Conservation (phyloP, 1,140 invertebrate species). For the Schlechtendalia chinensis region DNA sequence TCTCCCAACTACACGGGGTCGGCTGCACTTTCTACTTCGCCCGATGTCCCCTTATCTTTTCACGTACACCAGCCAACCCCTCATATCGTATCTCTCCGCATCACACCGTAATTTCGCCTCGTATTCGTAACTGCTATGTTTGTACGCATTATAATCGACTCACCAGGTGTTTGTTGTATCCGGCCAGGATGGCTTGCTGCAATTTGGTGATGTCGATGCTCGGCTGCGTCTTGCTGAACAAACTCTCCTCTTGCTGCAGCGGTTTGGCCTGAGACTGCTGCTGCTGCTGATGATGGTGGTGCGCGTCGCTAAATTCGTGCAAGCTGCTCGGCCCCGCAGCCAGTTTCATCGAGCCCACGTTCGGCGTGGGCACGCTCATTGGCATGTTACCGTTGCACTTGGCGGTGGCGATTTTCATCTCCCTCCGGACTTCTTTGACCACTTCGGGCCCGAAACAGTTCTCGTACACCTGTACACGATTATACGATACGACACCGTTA, state of each 20-base stretch:
- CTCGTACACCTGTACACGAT: conserved; percentile 62
- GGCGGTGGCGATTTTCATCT: conserved; percentile 65
- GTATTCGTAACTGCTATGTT: no score
- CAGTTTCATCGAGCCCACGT: conserved; percentile 4
- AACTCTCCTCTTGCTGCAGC: not conserved
- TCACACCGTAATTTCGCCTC: no score
- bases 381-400: conserved; percentile 61
- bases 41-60: no score
- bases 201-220: conserved; percentile 58
- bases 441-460: conserved; percentile 67
- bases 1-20: no score
- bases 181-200: conserved; percentile 59
- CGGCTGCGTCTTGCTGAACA: conserved; percentile 49
- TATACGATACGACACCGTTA: not conserved
- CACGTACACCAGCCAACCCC: no score
- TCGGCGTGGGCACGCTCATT: conserved; percentile 54
- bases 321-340: not conserved
- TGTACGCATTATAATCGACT: not conserved
- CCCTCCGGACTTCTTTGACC: conserved; percentile 65
- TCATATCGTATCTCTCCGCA: no score
- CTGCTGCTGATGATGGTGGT: conserved; percentile 52
- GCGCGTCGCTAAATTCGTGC: not conserved
- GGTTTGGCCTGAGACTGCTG: conserved; percentile 53
- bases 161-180: conserved; percentile 53
- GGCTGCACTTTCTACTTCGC: no score